A percentile compares a stretch with the other conserved stretches of the same genome.
phyloP scores from a whole-genome alignment of 2,113 vertebrate genomes.

The Tyrannus savana region DNA sequence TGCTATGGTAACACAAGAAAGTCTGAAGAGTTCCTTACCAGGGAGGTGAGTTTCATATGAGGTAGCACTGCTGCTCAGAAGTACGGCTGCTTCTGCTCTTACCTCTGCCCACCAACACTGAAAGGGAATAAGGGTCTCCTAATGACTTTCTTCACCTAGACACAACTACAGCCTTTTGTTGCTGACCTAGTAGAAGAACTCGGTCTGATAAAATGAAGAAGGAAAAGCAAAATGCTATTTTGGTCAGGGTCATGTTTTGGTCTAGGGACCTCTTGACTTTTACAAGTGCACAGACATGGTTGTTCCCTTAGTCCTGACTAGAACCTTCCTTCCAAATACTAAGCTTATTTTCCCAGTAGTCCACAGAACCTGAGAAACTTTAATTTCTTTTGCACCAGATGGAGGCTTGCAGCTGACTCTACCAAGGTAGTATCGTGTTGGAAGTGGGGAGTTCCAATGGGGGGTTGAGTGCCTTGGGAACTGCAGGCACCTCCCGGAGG shows the following conservation, averaged over 20 bases:
- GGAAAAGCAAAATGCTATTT: not conserved
- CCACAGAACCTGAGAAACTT: not conserved
- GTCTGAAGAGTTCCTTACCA: not conserved
- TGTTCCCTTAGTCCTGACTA: fast-evolving
- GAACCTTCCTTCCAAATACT: not conserved
- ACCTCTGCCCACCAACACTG: fast-evolving
- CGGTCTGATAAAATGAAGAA: not conserved
- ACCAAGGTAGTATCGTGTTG: not conserved
- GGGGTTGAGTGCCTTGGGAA: not conserved
- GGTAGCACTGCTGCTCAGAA: not conserved
- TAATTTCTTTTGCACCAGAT: not conserved
- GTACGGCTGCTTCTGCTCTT: not conserved
- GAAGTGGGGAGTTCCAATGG: not conserved
- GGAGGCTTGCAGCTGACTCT: not conserved
- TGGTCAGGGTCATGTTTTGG: not conserved
- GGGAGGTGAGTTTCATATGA: not conserved
- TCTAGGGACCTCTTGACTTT: not conserved
- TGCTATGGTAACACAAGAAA: not conserved
- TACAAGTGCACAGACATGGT: not conserved
- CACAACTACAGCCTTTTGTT: not conserved
- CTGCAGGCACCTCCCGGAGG: fast-evolving
- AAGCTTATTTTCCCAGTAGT: not conserved
- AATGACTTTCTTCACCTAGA: not conserved
- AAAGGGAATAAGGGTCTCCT: not conserved
- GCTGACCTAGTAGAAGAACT: not conserved